Conservation (phyloP, 2,888 invertebrate genomes). For the Chymomyza procnemis region DNA sequence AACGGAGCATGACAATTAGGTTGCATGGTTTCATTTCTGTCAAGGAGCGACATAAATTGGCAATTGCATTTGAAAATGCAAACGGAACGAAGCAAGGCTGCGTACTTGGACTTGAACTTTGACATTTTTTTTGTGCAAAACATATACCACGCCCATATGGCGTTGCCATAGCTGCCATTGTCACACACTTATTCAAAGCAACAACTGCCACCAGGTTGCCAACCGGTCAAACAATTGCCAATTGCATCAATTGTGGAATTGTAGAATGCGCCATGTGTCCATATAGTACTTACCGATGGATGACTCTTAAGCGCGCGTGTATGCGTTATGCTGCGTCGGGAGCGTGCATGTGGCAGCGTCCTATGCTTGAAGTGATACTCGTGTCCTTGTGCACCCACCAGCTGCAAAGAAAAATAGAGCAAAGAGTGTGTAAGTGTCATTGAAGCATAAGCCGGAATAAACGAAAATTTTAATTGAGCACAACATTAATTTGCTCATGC, state of each 20-base stretch:
- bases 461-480: slow-evolving; percentile 54
- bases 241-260: neutral
- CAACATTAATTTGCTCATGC: slow-evolving; percentile 48
- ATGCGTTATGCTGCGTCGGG: slow-evolving; percentile 92
- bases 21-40: neutral
- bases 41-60: slow-evolving; percentile 16
- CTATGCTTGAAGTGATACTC: slow-evolving; percentile 97
- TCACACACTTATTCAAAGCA: neutral
- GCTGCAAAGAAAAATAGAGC: slow-evolving; percentile 80
- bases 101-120: slow-evolving; percentile 32
- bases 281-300: slow-evolving; percentile 87
- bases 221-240: slow-evolving; percentile 6
- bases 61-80: slow-evolving; percentile 28
- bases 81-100: slow-evolving; percentile 13
- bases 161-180: neutral
- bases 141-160: neutral
- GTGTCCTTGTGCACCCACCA: slow-evolving; percentile 88
- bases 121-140: slow-evolving; percentile 22
- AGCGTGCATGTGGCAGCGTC: slow-evolving; percentile 92
- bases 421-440: slow-evolving; percentile 14
- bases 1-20: neutral
- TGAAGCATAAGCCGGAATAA: slow-evolving; percentile 33
- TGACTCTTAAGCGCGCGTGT: slow-evolving; percentile 89
- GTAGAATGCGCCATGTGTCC: neutral
- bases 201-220: slow-evolving; percentile 4